A percentile compares a stretch with the other conserved stretches of the same genome.
Conservation (phyloP, 2,797 vertebrate genomes). For the Nannoperca australis region DNA sequence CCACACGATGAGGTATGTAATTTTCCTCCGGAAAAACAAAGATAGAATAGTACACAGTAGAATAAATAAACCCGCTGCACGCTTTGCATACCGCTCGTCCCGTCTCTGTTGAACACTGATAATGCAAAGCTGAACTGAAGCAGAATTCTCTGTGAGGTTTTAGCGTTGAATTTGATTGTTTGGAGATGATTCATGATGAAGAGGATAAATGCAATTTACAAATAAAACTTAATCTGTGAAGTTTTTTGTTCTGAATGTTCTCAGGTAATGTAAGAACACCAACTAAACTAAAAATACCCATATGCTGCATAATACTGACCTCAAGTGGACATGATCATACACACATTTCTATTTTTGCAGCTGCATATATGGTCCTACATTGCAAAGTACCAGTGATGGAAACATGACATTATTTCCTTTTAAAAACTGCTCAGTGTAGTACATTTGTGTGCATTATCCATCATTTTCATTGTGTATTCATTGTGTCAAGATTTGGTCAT, state of each 20-base stretch:
- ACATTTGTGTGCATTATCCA: neutral
- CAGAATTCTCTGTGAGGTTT: neutral
- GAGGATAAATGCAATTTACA: neutral
- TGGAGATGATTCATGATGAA: neutral
- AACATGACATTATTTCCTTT: neutral
- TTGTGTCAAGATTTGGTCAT: neutral
- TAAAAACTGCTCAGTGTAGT: neutral
- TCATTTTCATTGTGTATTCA: neutral
- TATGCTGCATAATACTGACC: constrained; percentile 53
- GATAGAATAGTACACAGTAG: neutral
- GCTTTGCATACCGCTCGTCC: neutral
- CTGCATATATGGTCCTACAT: neutral
- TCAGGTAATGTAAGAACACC: neutral
- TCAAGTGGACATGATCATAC: constrained; percentile 50
- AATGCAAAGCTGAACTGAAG: neutral
- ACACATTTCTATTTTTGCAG: neutral
- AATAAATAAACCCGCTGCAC: constrained; percentile 9
- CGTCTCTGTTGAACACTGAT: neutral
- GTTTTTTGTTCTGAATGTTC: neutral
- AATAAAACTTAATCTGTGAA: neutral
- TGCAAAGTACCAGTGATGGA: neutral
- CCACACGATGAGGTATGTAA: neutral
- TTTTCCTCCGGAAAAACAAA: constrained; percentile 1
- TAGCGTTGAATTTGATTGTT: neutral
- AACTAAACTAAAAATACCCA: constrained; percentile 10